These are phyloP conservation scores for Drusus annulatus DNA, from an alignment of 1,140 invertebrate genomes.

Conservation along the genomic window DNA sequence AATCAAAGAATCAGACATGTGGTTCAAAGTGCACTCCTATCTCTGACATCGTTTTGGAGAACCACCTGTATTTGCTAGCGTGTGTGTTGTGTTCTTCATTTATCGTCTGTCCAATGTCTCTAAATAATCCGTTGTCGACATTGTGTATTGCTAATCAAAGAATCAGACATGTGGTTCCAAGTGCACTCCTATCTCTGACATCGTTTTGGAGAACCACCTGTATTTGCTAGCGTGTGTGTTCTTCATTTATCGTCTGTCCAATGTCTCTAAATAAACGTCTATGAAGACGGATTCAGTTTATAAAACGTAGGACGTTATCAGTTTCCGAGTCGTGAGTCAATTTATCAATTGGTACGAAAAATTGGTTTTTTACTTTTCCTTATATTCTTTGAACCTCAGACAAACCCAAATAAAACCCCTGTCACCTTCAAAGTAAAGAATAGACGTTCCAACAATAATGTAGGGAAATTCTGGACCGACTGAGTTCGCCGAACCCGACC, in stretches of 20 bases:
- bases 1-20: not conserved
- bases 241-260: no score
- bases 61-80: no score
- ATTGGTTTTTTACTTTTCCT: constrained; percentile 25
- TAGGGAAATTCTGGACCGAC: constrained; percentile 50
- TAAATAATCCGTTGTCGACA: no score
- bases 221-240: no score
- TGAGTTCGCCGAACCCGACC: constrained; percentile 41
- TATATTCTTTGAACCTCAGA: constrained; percentile 38
- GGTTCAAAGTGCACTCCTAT: not conserved
- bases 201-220: no score
- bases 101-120: no score
- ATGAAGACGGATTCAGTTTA: not conserved
- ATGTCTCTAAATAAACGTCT: constrained; percentile 14
- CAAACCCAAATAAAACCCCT: constrained; percentile 55
- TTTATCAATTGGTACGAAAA: constrained; percentile 40
- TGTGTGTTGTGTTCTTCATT: no score
- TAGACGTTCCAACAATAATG: constrained; percentile 42
- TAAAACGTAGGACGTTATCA: constrained; percentile 32
- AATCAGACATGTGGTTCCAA: not conserved
- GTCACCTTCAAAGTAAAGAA: constrained; percentile 54
- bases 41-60: no score
- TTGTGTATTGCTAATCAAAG: no score
- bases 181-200: not conserved
- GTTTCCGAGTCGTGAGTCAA: constrained; percentile 31